Base-by-base conservation (phyloP, 2,888 invertebrate genomes). In the Yponomeuta plumbellus region DNA sequence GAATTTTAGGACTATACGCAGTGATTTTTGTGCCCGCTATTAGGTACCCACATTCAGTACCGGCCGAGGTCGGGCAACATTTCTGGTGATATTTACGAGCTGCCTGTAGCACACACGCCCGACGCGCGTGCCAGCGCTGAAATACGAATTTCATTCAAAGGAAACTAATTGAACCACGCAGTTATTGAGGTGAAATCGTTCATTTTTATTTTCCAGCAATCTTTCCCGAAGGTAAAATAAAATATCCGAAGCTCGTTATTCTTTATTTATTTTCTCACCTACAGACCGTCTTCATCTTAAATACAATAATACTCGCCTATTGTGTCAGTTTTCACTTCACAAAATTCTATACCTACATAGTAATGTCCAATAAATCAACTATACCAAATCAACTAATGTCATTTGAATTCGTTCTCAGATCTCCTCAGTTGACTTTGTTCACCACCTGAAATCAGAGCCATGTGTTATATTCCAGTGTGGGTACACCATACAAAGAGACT, bases 261-360 rank as follows among this genome's bases (percentile, higher is more conserved):
- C 23, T 23, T 61, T 61, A 11, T 23, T 61, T 61, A 26, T 23
- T 61, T 61, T 34, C 34, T 61, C 11, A 34, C 26, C 17, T 13
- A n/a, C 21, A n/a, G 13, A 61, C 61, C 34, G 34, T 23, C 17
- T 11, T 11, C 61, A 1, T 61, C 23, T 17, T 61, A 34, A 61
- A 61, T 61, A 61, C 26, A 61, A 21, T 34, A 61, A 61, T 61
- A 61, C 61, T 61, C 61, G 23, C 61, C n/a, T 26, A 34, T 59
- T 21, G 22, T 59, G 61, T 34, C n/a, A 61, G 6, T 61, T n/a
- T 23, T 26, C n/a, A 23, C 26, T 61, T 13, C 21, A 61, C 34
- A 61, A 61, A 58, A 3, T 20, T 34, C 2, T n/a, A 1, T 59
- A 34, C 34, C 21, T 23, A 59, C 59, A 21, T 59, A 21, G 21